phyloP scores from a whole-genome alignment of 1,140 invertebrate genomes.

The Drosophila cardini region DNA sequence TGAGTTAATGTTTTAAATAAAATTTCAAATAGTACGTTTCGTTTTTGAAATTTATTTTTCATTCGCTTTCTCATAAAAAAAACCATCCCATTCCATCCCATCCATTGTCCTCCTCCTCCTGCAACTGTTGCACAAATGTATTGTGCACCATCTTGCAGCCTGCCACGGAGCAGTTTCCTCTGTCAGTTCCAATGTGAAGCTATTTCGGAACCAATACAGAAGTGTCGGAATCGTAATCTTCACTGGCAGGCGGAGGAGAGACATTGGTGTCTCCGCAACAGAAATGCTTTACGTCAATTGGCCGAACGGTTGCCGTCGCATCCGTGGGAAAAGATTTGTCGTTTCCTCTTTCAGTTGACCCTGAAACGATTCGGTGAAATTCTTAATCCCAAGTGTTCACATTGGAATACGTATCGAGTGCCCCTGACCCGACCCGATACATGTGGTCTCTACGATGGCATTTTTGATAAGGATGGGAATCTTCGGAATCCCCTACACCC shows the following conservation, averaged over 20 bases:
- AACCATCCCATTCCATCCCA: neutral
- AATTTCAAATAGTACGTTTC: constrained; percentile 16
- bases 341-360: constrained; percentile 47
- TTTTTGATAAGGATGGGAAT: constrained; percentile 46
- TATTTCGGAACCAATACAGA: neutral
- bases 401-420: constrained; percentile 44
- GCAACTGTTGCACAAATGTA: constrained; percentile 11
- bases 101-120: too few species aligned
- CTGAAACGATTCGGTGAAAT: constrained; percentile 49
- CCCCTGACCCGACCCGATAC: constrained; percentile 40
- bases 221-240: neutral
- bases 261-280: constrained; percentile 44
- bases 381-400: constrained; percentile 36
- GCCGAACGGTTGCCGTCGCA: constrained; percentile 14
- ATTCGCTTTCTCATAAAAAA: constrained; percentile 2
- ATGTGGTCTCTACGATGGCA: constrained; percentile 47
- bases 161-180: neutral
- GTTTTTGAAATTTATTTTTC: neutral
- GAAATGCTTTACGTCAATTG: constrained; percentile 7
- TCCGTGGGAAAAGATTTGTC: constrained; percentile 19
- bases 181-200: neutral
- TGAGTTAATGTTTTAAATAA: constrained; percentile 11
- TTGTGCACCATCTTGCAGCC: constrained; percentile 13
- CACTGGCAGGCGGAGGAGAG: constrained; percentile 5
- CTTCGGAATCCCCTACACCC: constrained; percentile 32